Base-by-base conservation (phyloP, 2,797 vertebrate species). In the Poliocrania exsul region DNA sequence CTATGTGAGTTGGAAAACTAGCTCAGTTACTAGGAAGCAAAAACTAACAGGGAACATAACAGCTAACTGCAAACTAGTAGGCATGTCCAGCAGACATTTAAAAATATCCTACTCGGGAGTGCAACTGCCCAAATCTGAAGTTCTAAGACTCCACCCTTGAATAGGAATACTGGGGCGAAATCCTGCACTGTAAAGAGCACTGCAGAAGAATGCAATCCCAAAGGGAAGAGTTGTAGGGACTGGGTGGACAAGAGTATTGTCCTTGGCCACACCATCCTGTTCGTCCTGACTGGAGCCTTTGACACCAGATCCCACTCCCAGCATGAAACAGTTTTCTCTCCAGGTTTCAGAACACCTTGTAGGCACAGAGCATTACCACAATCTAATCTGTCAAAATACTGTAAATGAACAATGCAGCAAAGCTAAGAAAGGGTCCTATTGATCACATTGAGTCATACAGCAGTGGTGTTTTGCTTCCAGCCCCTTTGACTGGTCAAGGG, bases 271-370 rank as follows among this genome's bases (percentile, higher is more conserved):
- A 42, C 24, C 2, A 56, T 33, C n/a, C 50, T 65, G 2, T 54
- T 88, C 2, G 3, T 31, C n/a, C 42, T 51, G 11, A 47, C 62
- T 35, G 26, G 18, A 61, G 60, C 20, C 66, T 67, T 91, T 78
- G 12, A 38, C 42, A 67, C n/a, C 0, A 0, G 20, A 44, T 18
- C 50, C 0, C 0, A 13, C 64, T 67, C 0, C 0, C n/a, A 67
- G 37, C 57, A 46, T 4, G 19, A 16, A 82, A n/a, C 9, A 40
- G 24, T 29, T 67, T 73, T 83, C 69, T 25, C 26, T 60, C 46
- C 35, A 16, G 20, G 19, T 74, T 79, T 81, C 77, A 60, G 26
- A 83, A n/a, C 25, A 81, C 38, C 60, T 82, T 47, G 44, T 42
- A 28, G 16, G 35, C 11, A 37, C 15, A 64, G 16, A 73, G 12